Evolutionary conservation across 37 sponge, comb jelly and placozoan species (phyloP), one percentile per base, ranked within the genome.

Genomic region (Ephydatia muelleri): DNA sequence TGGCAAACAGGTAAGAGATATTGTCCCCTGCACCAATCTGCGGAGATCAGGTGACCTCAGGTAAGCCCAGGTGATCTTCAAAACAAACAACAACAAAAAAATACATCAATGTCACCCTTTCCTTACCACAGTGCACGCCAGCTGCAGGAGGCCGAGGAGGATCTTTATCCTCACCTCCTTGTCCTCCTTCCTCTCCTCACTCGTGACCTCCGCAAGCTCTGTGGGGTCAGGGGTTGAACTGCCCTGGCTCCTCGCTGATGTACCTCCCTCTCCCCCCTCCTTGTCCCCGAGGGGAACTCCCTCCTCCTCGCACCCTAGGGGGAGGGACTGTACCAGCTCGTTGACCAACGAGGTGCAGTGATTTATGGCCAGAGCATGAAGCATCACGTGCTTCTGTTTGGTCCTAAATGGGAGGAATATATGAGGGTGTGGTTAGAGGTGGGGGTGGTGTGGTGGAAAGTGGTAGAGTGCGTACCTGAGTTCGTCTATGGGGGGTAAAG

Each of bases 21-120:
- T 94, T 89, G 48, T 94, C 95, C n/a, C 95, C 95, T 76, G 73
- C 85, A 37, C 78, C 74, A 9, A 91, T 67, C 95, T 94, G 70
- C 14, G 81, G 12, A 14, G 32, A 71, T 33, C 32, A 71, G 32
- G 32, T 34, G 72, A 71, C 28, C 33, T 25, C 65, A 12, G 39
- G 33, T 16, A 2, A 72, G 23, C 43, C 1, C 28, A 72, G 39
- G 64, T 47, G 47, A 13, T 3, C 0, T 35, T 1, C 0, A 35
- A 0, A 38, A 47, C 2, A 14, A 72, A 13, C 38, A 72, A 75
- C 76, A 29, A 36, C 12, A 71, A 26, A 14, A 26, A 26, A 26
- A 26, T 12, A 16, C 37, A 13, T 75, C 19, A n/a, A 75, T 34
- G 16, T 5, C 26, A 28, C 13, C 21, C 26, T 21, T 48, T 25